A percentile compares a stretch with the other conserved stretches of the same genome.
Evolutionary conservation across 2,888 invertebrate species (phyloP).

Genomic region (Aphidoletes aphidimyza): DNA sequence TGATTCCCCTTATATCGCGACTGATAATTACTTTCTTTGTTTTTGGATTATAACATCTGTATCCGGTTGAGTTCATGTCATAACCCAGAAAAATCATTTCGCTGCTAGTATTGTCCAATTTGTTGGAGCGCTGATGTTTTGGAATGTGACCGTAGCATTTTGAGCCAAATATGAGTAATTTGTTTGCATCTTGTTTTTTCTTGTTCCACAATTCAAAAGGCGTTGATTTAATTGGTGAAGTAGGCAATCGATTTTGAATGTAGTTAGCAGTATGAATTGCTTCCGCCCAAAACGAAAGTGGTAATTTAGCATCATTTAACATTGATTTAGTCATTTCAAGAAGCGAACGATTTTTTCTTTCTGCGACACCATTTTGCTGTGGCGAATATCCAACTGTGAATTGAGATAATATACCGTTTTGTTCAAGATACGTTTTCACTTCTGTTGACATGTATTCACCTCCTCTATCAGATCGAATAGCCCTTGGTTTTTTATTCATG

Average conservation of each 20-base stretch:
- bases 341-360: constrained; percentile 60
- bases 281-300: constrained; percentile 61
- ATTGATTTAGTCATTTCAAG: constrained; percentile 60
- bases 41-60: neutral
- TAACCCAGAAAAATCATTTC: neutral
- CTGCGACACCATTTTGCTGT: constrained; percentile 62
- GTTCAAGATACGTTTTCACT: no score
- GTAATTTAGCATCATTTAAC: constrained; percentile 59
- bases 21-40: neutral
- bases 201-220: neutral
- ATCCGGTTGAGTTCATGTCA: neutral
- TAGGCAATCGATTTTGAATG: constrained; percentile 55
- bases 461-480: no score
- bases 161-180: neutral
- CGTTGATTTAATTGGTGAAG: neutral
- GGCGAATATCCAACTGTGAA: constrained; percentile 61
- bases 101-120: neutral
- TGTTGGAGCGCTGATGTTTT: neutral
- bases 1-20: neutral
- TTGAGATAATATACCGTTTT: constrained; percentile 62
- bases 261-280: constrained; percentile 58
- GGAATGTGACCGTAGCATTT: neutral
- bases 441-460: no score
- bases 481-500: no score
- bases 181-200: neutral